Conservation (phyloP, 2,888 invertebrate species). For the Allacma fusca region DNA sequence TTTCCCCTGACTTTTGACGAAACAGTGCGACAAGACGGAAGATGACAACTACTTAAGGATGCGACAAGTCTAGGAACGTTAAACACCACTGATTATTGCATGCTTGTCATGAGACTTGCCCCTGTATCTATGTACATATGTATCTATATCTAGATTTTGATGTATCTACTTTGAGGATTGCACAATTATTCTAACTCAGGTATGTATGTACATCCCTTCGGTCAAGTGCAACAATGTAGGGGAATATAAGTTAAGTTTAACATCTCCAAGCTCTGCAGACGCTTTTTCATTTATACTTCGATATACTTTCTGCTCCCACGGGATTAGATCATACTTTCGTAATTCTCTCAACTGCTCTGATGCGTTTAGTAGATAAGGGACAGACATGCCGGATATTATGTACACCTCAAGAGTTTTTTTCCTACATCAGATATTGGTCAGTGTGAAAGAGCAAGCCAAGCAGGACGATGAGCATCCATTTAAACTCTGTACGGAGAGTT, state of each 20-base stretch:
- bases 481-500: too few species aligned
- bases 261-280: not conserved
- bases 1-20: not conserved
- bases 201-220: conserved; percentile 30
- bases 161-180: too few species aligned
- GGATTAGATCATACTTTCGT: not conserved
- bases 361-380: not conserved
- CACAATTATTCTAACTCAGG: not conserved
- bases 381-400: conserved; percentile 6
- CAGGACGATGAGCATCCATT: not conserved
- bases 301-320: too few species aligned
- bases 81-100: conserved; percentile 3
- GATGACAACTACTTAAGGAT: not conserved
- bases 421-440: conserved; percentile 24
- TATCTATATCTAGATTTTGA: too few species aligned
- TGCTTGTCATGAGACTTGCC: conserved; percentile 15
- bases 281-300: not conserved
- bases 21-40: not conserved
- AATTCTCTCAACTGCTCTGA: not conserved
- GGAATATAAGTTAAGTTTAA: too few species aligned
- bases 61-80: conserved; percentile 12
- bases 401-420: not conserved
- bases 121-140: too few species aligned
- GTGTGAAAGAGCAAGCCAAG: conserved; percentile 17
- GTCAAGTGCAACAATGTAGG: conserved; percentile 37